These are phyloP conservation scores for Microhierax caerulescens DNA, from an alignment of 2,797 vertebrate species.

Conservation along the genomic window DNA sequence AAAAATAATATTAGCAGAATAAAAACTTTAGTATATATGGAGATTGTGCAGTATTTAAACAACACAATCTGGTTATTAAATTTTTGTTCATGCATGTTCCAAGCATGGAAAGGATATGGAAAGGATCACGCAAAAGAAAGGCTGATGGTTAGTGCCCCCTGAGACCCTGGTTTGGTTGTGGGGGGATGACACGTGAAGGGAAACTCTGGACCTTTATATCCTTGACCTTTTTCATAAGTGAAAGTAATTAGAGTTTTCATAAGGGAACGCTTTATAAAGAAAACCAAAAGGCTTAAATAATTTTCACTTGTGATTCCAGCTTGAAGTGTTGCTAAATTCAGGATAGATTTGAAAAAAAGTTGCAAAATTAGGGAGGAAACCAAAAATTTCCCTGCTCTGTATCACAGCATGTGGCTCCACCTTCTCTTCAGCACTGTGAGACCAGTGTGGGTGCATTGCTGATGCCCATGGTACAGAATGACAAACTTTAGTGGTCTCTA, in stretches of 20 bases:
- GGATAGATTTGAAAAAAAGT: background rate
- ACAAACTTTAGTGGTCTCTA: accelerated
- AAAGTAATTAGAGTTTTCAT: background rate
- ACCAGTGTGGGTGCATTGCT: background rate
- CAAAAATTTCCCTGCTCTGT: accelerated
- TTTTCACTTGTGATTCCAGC: background rate
- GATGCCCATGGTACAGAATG: background rate
- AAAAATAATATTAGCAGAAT: background rate
- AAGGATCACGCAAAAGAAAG: background rate
- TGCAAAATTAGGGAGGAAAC: background rate
- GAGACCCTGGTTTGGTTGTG: accelerated
- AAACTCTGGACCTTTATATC: background rate
- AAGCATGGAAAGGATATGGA: background rate
- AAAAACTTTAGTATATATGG: background rate
- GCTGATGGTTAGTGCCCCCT: background rate
- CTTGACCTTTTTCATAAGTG: background rate
- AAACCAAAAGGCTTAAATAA: background rate
- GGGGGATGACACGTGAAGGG: background rate
- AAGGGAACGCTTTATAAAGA: background rate
- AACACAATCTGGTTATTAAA: background rate
- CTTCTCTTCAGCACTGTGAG: background rate
- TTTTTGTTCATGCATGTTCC: background rate
- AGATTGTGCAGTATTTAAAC: background rate
- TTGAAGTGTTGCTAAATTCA: background rate
- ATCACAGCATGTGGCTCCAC: accelerated